Percentiles rank a stretch among this genome's conserved stretches.
Evolutionary conservation across 2,888 invertebrate species (phyloP).

Genomic region (Cerastis rubricosa): DNA sequence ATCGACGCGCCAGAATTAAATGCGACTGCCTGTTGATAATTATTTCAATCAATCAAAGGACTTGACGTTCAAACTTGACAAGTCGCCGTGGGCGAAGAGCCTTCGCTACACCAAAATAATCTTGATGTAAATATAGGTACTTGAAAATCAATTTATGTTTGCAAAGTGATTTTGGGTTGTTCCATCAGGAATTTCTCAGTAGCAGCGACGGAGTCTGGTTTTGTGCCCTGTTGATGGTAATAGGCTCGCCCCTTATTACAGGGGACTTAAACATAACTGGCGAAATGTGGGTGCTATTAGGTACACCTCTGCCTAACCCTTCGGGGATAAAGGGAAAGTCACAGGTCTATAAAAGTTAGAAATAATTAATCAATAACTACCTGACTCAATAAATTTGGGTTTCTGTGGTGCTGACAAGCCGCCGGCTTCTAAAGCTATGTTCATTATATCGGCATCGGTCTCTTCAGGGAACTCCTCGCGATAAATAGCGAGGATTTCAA

Average conservation of each 20-base stretch:
- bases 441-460: constrained; percentile 77
- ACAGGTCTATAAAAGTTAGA: constrained; percentile 12
- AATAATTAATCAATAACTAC: constrained; percentile 70
- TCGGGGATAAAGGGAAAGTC: neutral
- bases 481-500: constrained; percentile 74
- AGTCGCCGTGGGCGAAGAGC: neutral
- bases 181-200: no score
- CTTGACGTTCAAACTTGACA: neutral
- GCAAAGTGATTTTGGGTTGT: no score
- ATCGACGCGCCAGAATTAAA: neutral
- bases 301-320: no score
- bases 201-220: no score
- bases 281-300: no score
- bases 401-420: constrained; percentile 41
- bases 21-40: neutral
- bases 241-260: no score
- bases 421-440: constrained; percentile 69
- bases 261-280: no score
- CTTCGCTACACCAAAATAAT: neutral
- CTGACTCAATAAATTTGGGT: constrained; percentile 61
- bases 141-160: neutral
- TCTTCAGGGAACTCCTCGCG: constrained; percentile 73
- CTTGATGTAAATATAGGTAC: neutral
- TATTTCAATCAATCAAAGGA: neutral
- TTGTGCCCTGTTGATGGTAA: no score